These are phyloP conservation scores for Thereva nobilitata DNA, from an alignment of 2,888 invertebrate genomes.

Conservation along the genomic window DNA sequence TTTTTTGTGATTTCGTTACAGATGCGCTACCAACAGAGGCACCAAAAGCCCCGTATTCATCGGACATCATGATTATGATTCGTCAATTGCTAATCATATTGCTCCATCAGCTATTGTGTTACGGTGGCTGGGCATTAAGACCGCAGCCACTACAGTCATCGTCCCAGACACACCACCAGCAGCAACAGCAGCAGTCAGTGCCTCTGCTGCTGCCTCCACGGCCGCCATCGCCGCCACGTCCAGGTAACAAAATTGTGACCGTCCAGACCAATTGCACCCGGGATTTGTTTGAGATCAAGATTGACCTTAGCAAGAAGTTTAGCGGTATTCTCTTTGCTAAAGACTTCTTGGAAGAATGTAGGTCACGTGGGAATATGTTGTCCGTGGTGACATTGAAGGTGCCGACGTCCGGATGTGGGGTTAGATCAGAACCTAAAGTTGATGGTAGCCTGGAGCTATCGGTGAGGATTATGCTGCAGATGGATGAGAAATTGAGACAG, in stretches of 20 bases:
- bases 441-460: slow-evolving; percentile 65
- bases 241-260: slow-evolving; percentile 63
- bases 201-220: slow-evolving; percentile 1
- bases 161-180: slow-evolving; percentile 45
- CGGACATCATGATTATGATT: slow-evolving; percentile 46
- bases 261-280: slow-evolving; percentile 68
- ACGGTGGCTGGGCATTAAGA: slow-evolving; percentile 53
- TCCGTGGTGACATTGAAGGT: slow-evolving; percentile 50
- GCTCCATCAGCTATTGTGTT: slow-evolving; percentile 50
- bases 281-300: slow-evolving; percentile 64
- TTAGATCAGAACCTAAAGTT: slow-evolving; percentile 63
- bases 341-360: slow-evolving; percentile 75
- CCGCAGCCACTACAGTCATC: slow-evolving; percentile 47
- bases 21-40: slow-evolving; percentile 30
- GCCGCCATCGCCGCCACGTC: slow-evolving; percentile 34
- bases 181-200: slow-evolving; percentile 8
- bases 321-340: slow-evolving; percentile 75
- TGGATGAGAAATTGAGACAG: slow-evolving; percentile 74
- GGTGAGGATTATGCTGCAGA: slow-evolving; percentile 72
- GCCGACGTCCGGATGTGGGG: slow-evolving; percentile 66
- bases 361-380: slow-evolving; percentile 62
- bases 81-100: slow-evolving; percentile 48
- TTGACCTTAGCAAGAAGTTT: slow-evolving; percentile 64
- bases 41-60: slow-evolving; percentile 10
- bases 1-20: slow-evolving; percentile 30